Evolutionary conservation across 2,888 invertebrate genomes (phyloP).

Genomic region (Diplazon laetatorius): DNA sequence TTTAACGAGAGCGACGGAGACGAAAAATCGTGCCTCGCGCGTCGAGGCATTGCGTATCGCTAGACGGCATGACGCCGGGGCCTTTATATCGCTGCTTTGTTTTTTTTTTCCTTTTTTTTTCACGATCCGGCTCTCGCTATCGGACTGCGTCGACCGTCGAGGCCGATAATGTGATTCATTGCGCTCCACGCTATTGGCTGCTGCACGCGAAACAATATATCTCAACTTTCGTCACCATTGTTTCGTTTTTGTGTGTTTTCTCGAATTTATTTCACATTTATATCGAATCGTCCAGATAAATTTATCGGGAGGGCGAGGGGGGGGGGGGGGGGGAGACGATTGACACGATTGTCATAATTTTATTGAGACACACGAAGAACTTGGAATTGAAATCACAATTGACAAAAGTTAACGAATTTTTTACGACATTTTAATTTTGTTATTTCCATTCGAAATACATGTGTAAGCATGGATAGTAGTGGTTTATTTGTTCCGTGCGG

Average conservation of each 20-base stretch:
- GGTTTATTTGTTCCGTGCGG: not conserved
- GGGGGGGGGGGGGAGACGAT: too few relatives aligned
- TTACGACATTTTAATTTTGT: too few relatives aligned
- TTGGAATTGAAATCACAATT: too few relatives aligned
- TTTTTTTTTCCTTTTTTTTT: conserved; percentile 62
- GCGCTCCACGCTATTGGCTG: conserved; percentile 45
- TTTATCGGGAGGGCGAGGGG: too few relatives aligned
- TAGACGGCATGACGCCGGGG: conserved; percentile 79
- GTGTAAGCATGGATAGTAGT: too few relatives aligned
- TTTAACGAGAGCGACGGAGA: conserved; percentile 28
- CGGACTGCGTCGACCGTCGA: conserved; percentile 60
- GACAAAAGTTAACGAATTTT: too few relatives aligned
- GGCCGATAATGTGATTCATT: conserved; percentile 76
- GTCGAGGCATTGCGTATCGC: conserved; percentile 67
- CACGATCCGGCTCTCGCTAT: conserved; percentile 58
- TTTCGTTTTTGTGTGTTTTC: not conserved
- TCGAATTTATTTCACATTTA: not conserved
- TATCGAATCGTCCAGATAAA: not conserved
- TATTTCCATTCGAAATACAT: too few relatives aligned
- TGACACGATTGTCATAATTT: too few relatives aligned
- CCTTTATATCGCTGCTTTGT: conserved; percentile 71
- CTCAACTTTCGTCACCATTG: conserved; percentile 27
- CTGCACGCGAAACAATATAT: conserved; percentile 5
- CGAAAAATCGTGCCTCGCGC: conserved; percentile 19
- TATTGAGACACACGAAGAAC: too few relatives aligned